Conservation (phyloP, 2,797 vertebrate genomes). For the Sebastes flavidus region DNA sequence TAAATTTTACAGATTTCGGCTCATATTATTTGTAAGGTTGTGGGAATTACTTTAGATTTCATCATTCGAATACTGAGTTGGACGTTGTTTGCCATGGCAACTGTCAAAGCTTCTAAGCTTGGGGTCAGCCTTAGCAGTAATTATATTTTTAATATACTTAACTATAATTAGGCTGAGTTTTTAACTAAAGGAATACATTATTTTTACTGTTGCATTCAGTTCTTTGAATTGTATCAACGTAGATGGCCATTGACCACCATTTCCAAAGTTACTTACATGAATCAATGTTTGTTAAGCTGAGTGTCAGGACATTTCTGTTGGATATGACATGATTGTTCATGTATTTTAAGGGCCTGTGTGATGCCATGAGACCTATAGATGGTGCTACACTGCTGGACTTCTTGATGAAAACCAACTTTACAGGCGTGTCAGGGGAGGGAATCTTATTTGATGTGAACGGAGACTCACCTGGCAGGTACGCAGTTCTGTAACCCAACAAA, state of each 20-base stretch:
- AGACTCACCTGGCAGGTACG: constrained; percentile 97
- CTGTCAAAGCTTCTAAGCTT: no score
- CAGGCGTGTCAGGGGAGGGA: constrained; percentile 93
- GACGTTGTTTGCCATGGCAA: no score
- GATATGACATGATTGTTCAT: constrained; percentile 8
- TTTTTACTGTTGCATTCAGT: neutral
- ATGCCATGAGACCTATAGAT: constrained; percentile 95
- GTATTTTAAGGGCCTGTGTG: constrained; percentile 88
- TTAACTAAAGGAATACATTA: neutral
- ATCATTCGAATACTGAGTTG: neutral
- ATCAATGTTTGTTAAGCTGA: neutral
- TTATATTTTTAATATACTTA: neutral
- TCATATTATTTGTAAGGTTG: neutral
- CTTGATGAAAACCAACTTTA: constrained; percentile 97
- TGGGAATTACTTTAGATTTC: neutral
- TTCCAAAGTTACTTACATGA: neutral
- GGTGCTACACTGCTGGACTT: constrained; percentile 94
- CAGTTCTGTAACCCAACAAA: neutral
- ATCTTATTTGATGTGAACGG: constrained; percentile 97
- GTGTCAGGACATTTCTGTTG: neutral
- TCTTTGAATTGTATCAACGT: neutral
- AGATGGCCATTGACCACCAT: neutral
- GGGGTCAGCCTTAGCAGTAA: neutral
- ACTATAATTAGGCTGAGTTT: neutral
- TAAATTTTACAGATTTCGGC: neutral